phyloP scores from a whole-genome alignment of 2,888 invertebrate species.

The Eristalis arbustorum region DNA sequence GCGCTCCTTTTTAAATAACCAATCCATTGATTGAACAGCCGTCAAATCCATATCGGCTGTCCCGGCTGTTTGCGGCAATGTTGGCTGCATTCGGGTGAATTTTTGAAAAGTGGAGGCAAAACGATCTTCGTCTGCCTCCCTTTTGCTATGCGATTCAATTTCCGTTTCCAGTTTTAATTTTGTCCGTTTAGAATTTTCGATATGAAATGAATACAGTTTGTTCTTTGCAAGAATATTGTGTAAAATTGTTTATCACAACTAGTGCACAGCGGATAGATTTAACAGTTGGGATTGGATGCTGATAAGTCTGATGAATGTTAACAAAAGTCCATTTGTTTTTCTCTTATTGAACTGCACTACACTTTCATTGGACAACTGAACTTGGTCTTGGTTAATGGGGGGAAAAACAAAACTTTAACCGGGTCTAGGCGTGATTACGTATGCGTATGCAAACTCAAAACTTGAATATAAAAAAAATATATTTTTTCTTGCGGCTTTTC shows the following conservation, averaged over 20 bases:
- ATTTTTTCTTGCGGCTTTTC: constrained; percentile 54
- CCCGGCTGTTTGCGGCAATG: constrained; percentile 86
- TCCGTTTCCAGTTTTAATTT: constrained; percentile 64
- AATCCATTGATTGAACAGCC: constrained; percentile 97
- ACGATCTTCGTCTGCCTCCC: constrained; percentile 67
- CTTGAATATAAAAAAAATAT: constrained; percentile 36
- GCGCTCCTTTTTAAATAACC: constrained; percentile 97
- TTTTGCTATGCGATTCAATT: constrained; percentile 61
- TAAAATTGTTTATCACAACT: background rate
- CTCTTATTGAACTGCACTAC: background rate
- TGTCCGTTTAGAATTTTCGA: background rate
- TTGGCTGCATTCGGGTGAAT: constrained; percentile 86
- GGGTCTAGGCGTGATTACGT: background rate
- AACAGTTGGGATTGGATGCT: background rate
- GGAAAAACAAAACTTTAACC: background rate
- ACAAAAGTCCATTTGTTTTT: background rate
- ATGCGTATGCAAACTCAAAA: constrained; percentile 7
- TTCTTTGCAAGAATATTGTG: background rate
- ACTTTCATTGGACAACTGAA: background rate
- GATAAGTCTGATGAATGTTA: background rate
- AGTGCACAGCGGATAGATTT: background rate
- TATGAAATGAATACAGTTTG: background rate
- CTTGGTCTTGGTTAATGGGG: background rate
- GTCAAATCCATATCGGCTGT: constrained; percentile 94
- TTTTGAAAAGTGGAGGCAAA: constrained; percentile 68